phyloP scores from a whole-genome alignment of 2,113 vertebrate species.

The Butorides virescens region DNA sequence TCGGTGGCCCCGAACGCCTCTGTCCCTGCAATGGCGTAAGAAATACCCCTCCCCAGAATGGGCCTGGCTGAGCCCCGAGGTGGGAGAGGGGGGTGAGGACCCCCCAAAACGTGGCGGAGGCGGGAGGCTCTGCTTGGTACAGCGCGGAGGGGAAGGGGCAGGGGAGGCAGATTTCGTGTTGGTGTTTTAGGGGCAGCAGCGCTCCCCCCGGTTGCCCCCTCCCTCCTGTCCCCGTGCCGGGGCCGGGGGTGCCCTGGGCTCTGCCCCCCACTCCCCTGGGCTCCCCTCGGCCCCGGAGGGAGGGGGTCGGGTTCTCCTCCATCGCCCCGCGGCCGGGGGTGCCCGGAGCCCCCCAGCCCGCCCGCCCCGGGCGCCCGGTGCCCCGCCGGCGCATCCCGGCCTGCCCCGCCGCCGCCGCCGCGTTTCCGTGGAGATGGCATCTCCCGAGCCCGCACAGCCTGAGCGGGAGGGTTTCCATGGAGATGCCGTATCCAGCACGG shows the following conservation, averaged over 20 bases:
- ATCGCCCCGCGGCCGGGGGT: neutral
- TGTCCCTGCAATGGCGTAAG: rapidly evolving
- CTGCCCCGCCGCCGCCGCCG: constrained; percentile 24
- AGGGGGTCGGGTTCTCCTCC: neutral
- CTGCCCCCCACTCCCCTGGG: rapidly evolving
- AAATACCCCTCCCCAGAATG: rapidly evolving
- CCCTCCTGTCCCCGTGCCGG: neutral
- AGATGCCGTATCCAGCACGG: constrained; percentile 62
- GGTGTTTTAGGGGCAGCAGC: neutral
- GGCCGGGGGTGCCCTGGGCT: neutral
- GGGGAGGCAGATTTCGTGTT: too few species aligned
- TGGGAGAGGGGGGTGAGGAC: neutral
- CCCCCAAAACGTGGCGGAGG: rapidly evolving
- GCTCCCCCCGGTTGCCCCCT: neutral
- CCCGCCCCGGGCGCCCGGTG: neutral
- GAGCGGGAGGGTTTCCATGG: constrained; percentile 65
- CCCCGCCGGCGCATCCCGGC: constrained; percentile 5
- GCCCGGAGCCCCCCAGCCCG: neutral
- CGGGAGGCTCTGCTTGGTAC: neutral
- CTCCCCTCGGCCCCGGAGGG: too few species aligned
- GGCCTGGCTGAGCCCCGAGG: neutral
- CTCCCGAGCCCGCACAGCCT: constrained; percentile 59
- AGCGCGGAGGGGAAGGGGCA: neutral
- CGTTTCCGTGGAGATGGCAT: constrained; percentile 69
- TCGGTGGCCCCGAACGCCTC: neutral